Evolutionary conservation across 2,888 invertebrate genomes (phyloP).

Genomic region (Drosophila melanocephala): DNA sequence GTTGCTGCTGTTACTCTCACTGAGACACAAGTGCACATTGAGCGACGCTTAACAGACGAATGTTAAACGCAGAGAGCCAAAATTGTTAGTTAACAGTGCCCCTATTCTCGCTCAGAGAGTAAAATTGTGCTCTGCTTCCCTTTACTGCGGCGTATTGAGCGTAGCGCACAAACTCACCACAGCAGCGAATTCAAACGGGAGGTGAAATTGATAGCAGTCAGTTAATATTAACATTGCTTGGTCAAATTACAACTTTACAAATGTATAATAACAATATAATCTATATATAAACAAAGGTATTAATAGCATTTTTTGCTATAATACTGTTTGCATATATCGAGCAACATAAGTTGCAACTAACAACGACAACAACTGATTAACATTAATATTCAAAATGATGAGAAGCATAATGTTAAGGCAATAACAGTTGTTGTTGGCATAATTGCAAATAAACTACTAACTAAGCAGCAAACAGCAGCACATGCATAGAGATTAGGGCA

Average conservation of each 20-base stretch:
- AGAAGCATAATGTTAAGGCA: conserved; percentile 54
- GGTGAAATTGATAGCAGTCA: conserved; percentile 35
- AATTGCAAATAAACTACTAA: conserved; percentile 63
- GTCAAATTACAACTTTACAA: neutral
- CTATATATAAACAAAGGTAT: neutral
- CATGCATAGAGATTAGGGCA: conserved; percentile 37
- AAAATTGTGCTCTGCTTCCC: neutral
- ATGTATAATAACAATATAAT: neutral
- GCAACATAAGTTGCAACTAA: neutral
- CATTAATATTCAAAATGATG: conserved; percentile 31
- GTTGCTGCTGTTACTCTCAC: conserved; percentile 56
- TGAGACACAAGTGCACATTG: conserved; percentile 43
- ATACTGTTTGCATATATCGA: neutral
- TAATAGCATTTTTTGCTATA: neutral
- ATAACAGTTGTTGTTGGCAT: conserved; percentile 45
- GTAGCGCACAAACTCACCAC: conserved; percentile 25
- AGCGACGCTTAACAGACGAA: conserved; percentile 40
- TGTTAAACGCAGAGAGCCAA: conserved; percentile 40
- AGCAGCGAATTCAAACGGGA: conserved; percentile 22
- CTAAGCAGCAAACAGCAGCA: conserved; percentile 13
- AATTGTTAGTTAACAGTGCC: conserved; percentile 23
- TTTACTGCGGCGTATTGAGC: conserved; percentile 7
- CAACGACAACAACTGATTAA: neutral
- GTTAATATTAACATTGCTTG: conserved; percentile 29
- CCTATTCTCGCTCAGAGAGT: neutral